phyloP scores from a whole-genome alignment of 64 coral and sea anemone genomes.

The Acropora yongei region DNA sequence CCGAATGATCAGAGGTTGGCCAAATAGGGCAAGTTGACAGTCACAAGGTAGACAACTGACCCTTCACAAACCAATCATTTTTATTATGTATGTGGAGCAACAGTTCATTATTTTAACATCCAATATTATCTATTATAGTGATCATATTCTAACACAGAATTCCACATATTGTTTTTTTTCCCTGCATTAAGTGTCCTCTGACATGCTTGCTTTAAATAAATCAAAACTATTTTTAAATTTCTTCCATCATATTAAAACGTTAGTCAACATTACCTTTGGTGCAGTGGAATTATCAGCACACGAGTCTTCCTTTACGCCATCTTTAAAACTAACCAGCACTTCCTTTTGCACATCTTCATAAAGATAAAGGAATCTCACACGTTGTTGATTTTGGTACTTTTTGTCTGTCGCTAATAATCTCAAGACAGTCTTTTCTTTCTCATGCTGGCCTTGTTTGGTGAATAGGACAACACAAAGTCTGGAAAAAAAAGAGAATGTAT shows the following conservation, averaged over 20 bases:
- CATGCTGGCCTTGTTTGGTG: constrained; percentile 56
- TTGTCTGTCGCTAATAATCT: constrained; percentile 48
- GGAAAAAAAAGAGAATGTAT: background rate
- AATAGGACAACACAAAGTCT: constrained; percentile 94
- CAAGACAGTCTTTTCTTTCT: constrained; percentile 66
- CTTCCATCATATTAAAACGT: too few species aligned
- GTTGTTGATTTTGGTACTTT: constrained; percentile 21
- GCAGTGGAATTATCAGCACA: constrained; percentile 45
- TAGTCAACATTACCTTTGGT: constrained; percentile 16
- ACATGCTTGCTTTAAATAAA: background rate
- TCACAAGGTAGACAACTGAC: too few species aligned
- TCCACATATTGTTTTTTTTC: too few species aligned
- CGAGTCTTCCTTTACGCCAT: constrained; percentile 1
- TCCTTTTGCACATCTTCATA: constrained; percentile 76
- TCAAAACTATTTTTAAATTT: too few species aligned
- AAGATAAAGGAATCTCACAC: constrained; percentile 82
- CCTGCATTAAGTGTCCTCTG: too few species aligned
- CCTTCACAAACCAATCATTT: too few species aligned
- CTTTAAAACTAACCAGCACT: constrained; percentile 44
- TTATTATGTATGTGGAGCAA: too few species aligned
- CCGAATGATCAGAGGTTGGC: too few species aligned
- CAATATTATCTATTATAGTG: too few species aligned
- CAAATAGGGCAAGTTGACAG: too few species aligned
- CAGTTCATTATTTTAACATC: too few species aligned
- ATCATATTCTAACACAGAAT: too few species aligned